Base-by-base conservation (phyloP, 1,140 invertebrate genomes). In the Drosophila sechellia region DNA sequence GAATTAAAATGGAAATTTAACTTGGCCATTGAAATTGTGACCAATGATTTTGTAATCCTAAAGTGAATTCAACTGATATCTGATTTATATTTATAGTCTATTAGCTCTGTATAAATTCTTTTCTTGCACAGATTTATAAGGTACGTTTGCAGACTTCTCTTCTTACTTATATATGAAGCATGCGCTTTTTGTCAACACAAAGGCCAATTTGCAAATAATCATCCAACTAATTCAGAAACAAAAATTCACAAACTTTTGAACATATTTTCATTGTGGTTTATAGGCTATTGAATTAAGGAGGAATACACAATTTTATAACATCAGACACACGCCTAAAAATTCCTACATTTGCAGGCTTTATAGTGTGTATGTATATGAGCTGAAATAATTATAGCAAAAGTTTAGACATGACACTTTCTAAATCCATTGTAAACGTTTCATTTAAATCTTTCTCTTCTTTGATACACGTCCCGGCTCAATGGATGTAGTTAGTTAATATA, bases 101-200 rank as follows among this genome's bases (percentile, higher is more conserved):
- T 25, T 37, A 69, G 74, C 70, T 65, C 61, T 50, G 35, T 48
- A 48, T 48, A 50, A 48, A 54, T 59, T 49, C 55, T 66, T 49
- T 73, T 73, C 59, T 89, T 83, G 78, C 77, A 85, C 43, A 75
- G 70, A 55, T 46, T 81, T 60, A 81, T 66, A 83, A 73, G 55
- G 57, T 54, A 48, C 22, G 27, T 22, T 43, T n/a, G 25, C 39
- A 46, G 45, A 73, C 39, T 63, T 43, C 17, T 56, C 15, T 61
- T 63, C 34, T 55, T 40, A 74, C 53, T 61, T 64, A 73, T 74
- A 68, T 63, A 73, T 71, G 70, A 79, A 89, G 81, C 77, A 79
- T 92, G 91, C 91, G 86, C 91, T 92, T 90, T 92, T 91, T 90
- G 84, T 92, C 90, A 92, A 92, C 91, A 92, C 90, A 92, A 92